Evolutionary conservation across 2,797 vertebrate species (phyloP).

Genomic region (Hozukius guyotensis): DNA sequence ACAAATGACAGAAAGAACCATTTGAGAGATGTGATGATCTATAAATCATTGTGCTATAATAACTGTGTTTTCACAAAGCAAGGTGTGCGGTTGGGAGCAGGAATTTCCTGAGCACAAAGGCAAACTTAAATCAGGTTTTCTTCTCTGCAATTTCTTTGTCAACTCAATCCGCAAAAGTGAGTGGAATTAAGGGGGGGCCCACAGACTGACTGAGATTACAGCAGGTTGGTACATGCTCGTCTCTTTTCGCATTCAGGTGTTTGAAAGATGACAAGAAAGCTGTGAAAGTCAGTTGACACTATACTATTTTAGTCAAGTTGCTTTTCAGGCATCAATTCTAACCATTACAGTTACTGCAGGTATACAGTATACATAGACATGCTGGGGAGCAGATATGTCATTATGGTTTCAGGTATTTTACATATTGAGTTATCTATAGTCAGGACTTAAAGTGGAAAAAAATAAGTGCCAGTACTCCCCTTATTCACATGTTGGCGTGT

Average conservation of each 20-base stretch:
- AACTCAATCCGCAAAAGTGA: conserved; percentile 46
- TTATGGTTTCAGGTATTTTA: neutral
- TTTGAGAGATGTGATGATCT: conserved; percentile 41
- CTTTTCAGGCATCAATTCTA: neutral
- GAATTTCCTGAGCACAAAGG: conserved; percentile 72
- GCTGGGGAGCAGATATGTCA: neutral
- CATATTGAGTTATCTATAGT: neutral
- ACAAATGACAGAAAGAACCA: conserved; percentile 43
- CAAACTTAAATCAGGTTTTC: conserved; percentile 65
- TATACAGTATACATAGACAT: neutral
- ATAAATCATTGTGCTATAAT: conserved; percentile 69
- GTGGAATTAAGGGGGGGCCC: neutral
- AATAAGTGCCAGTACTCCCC: no score
- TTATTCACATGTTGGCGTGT: no score
- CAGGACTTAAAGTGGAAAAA: no score
- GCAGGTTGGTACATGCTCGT: conserved; percentile 61
- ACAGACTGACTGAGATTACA: conserved; percentile 42
- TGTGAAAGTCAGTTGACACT: conserved; percentile 18
- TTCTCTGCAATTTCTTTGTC: conserved; percentile 73
- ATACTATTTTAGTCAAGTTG: neutral
- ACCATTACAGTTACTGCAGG: neutral
- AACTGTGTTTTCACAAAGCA: conserved; percentile 63
- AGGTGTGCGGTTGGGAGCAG: conserved; percentile 44
- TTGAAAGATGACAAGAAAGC: conserved; percentile 41
- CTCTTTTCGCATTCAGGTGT: conserved; percentile 27